Evolutionary conservation across 2,113 vertebrate genomes (phyloP).

Genomic region (Irena cyanogastra): DNA sequence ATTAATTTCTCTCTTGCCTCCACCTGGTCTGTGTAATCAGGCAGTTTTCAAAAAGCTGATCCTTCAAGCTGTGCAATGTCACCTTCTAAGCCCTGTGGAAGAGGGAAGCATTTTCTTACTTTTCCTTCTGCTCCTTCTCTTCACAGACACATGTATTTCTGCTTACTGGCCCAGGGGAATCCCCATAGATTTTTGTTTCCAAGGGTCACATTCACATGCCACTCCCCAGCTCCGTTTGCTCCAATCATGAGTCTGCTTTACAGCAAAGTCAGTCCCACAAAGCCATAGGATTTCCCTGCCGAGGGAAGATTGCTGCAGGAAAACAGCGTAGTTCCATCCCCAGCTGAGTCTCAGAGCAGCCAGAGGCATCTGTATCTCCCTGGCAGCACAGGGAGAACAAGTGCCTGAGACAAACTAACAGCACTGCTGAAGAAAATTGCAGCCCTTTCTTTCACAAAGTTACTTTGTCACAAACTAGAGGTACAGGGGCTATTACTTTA

Average conservation of each 20-base stretch:
- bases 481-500: background rate
- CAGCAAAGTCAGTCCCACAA: background rate
- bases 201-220: background rate
- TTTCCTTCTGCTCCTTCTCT: background rate
- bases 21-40: background rate
- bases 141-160: background rate
- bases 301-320: background rate
- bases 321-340: fast-evolving
- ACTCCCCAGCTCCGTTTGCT: background rate
- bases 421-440: background rate
- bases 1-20: background rate
- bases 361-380: background rate
- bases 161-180: background rate
- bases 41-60: background rate
- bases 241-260: background rate
- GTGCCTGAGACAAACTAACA: background rate
- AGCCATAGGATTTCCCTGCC: background rate
- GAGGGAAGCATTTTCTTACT: background rate
- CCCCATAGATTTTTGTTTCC: background rate
- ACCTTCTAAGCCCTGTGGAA: background rate
- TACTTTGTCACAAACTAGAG: background rate
- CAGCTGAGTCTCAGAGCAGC: background rate
- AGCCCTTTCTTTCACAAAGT: background rate
- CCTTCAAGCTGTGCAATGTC: background rate
- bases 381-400: background rate